Evolutionary conservation across 1,140 invertebrate species (phyloP), one percentile per base, ranked within the genome.

Genomic region (Drosophila albomicans): DNA sequence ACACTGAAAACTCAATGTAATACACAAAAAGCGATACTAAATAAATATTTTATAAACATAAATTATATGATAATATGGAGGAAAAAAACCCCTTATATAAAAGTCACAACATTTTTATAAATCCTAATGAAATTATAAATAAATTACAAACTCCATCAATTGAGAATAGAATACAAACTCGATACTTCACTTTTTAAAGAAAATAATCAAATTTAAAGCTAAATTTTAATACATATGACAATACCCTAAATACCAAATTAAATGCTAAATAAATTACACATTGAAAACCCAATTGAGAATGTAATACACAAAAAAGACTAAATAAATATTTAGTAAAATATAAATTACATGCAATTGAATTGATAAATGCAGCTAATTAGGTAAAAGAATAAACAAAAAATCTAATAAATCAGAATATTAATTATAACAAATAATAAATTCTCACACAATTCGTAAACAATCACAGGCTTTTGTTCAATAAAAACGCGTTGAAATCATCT

Each of bases 381-480:
- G 2, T 49, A 49, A 5, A 16, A 38, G 48, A 28, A 6, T 30
- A 16, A 10, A 16, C 20, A 51, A 52, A 48, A 62, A 11, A 49
- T 35, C 28, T 38, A 62, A 62, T 62, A 56, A 64, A 56, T 56
- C 49, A 35, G 5, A 35, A 16, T 28, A 64, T 71, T 56, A 70
- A 70, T 48, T 32, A 57, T 63, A 51, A 58, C 48, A 38, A 61
- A 73, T 38, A 52, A 61, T 43, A 62, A 57, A 67, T 68, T 28
- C 16, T 48, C 45, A 15, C 3, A 54, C 15, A 15, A 15, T 32
- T 13, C n/a, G 11, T 5, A 38, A 38, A 71, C 20, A 65, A 30
- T 46, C 32, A n/a, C 35, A 30, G 20, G 28, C 30, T 28, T 54
- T 67, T 58, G 41, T 48, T 32, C 20, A 25, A 25, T 68, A 0